phyloP scores from a whole-genome alignment of 2,888 invertebrate genomes.

The Hylaea fasciaria region DNA sequence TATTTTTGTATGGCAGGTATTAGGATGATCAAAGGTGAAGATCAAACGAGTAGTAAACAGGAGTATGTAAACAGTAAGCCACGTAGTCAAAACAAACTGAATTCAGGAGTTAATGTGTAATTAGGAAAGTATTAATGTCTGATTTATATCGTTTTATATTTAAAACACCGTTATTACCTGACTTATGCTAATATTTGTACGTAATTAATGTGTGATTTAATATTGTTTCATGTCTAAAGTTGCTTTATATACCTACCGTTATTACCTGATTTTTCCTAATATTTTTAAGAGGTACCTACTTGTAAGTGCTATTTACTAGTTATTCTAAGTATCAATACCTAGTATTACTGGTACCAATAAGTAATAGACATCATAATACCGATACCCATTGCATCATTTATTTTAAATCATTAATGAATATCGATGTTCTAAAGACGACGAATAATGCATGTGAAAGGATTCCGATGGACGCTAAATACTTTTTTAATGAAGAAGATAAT shows the following conservation, averaged over 20 bases:
- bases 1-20: slow-evolving; percentile 8
- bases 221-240: not conserved
- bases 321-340: no score
- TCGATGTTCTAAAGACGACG: slow-evolving; percentile 26
- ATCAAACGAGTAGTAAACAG: slow-evolving; percentile 25
- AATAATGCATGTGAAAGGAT: slow-evolving; percentile 49
- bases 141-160: no score
- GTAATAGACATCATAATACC: no score
- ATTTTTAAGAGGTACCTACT: no score
- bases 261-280: no score
- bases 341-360: no score
- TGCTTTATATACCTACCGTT: not conserved
- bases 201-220: not conserved
- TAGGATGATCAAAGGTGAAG: slow-evolving; percentile 15
- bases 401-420: not conserved
- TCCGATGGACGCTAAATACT: slow-evolving; percentile 46
- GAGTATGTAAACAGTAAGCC: slow-evolving; percentile 11
- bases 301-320: no score
- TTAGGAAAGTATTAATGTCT: not conserved
- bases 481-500: slow-evolving; percentile 57
- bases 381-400: slow-evolving; percentile 31
- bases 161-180: no score
- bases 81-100: slow-evolving; percentile 16
- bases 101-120: not conserved
- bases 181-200: no score